Evolutionary conservation across 2,113 vertebrate genomes (phyloP), one percentile per base, ranked within the genome.

Genomic region (Odontophorus gujanensis): DNA sequence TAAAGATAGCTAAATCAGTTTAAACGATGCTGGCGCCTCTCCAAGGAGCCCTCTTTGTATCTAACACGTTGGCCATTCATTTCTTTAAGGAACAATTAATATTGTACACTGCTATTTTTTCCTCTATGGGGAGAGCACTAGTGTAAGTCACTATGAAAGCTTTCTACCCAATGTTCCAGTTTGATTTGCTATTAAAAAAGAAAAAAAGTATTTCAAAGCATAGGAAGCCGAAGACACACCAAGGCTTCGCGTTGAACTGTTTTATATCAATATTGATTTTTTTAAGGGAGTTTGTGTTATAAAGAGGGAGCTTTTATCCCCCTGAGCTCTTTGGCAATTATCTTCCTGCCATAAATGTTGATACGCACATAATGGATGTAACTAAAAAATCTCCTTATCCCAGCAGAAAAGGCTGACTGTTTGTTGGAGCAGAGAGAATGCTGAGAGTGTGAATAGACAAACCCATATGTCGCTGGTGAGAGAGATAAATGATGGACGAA

Each of bases 291-390:
- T 45, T 95, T 96, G 91, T 95, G 92, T 97, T 97, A 97, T 96
- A 97, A 97, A 97, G 97, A 96, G 95, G 95, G 96, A 97, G 97
- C 96, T 97, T 98, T 98, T 97, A 97, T 98, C 96, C 97, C 96
- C 97, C 84, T 84, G 95, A 98, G 98, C 97, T 98, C 97, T 98
- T 95, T 95, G 96, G 97, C 97, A 98, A 98, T 98, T 98, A 98
- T 98, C 97, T 98, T 97, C 95, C 96, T 97, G 97, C 98, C 97
- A 97, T 98, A 98, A 98, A 98, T 97, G 98, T 98, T 98, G 98
- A 98, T 98, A 97, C 83, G 97, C 96, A 97, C 97, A 97, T 98
- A 98, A 98, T 98, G 97, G 97, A 98, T 98, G 97, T 97, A 98
- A 97, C 97, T 97, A 96, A 97, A 98, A 97, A 98, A 97, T 96